Evolutionary conservation across 2,797 vertebrate species (phyloP), one percentile per base, ranked within the genome.

Genomic region (Limosa lapponica): DNA sequence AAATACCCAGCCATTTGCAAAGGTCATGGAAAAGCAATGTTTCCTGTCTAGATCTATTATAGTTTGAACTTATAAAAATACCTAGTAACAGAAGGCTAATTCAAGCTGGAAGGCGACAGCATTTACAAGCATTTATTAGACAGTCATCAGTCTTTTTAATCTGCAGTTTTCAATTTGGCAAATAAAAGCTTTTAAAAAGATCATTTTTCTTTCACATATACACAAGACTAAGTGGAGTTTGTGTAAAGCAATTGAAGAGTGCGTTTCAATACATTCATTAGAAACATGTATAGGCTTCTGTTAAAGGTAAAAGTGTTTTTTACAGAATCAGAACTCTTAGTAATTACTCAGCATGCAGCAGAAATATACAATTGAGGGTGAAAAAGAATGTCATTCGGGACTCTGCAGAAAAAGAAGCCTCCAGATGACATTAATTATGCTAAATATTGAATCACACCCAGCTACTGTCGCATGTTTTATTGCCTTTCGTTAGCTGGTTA

Each of bases 381-480:
- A 95, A 79, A 93, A 90, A 95, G 77, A 69, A 78, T 67, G 71
- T 62, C 66, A 92, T 80, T 82, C 65, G 55, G 43, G 84, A 71
- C 46, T 36, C 87, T 91, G 62, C 82, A 95, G 88, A 88, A 95
- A 87, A 58, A 96, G 94, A 97, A 95, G 54, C 41, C 77, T 85
- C 61, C 49, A 94, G 67, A 86, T 75, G 74, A 78, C 92, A 92
- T 95, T 96, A 96, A 95, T 97, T 96, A 89, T 80, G 86, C 64
- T 93, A 96, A 96, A 87, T 93, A 92, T 95, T 93, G 95, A 95
- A 87, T 93, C 59, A 39, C 48, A 87, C 85, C 66, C 82, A 96
- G 64, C 52, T 92, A 44, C 73, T 87, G 58, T 83, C 1, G 1
- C 73, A 90, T 93, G 90, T 93, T 75, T 94, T 84, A 95, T 93